Percentiles rank a stretch among this genome's conserved stretches.
Conservation (phyloP, 2,113 vertebrate species). For the Daubentonia madagascariensis region DNA sequence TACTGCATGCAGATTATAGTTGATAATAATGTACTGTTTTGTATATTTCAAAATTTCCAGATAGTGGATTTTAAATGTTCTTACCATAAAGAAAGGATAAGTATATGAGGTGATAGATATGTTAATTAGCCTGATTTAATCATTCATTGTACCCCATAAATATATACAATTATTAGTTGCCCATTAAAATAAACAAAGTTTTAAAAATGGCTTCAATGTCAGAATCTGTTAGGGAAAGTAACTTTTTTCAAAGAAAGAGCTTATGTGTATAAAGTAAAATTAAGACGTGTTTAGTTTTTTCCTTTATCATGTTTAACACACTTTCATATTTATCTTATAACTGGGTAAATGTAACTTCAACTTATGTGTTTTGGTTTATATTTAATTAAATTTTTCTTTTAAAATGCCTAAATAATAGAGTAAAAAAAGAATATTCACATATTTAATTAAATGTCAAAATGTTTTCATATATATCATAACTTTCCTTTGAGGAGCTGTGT, state of each 20-base stretch:
- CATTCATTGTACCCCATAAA: background rate
- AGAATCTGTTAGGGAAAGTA: background rate
- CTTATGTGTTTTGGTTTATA: background rate
- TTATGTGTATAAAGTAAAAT: slow-evolving; percentile 29
- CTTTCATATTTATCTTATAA: background rate
- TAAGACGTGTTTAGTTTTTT: background rate
- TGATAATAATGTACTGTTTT: background rate
- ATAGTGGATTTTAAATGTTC: background rate
- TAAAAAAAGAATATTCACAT: background rate
- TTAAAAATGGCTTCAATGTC: background rate
- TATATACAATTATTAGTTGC: background rate
- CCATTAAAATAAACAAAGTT: background rate
- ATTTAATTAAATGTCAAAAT: background rate
- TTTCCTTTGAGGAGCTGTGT: background rate
- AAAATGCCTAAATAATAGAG: background rate
- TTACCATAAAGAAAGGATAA: background rate
- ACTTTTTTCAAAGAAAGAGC: background rate
- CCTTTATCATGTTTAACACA: background rate
- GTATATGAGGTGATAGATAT: background rate
- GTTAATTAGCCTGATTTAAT: background rate
- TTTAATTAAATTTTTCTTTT: background rate
- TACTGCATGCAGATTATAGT: too few species aligned
- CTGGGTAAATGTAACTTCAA: background rate
- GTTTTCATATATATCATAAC: background rate
- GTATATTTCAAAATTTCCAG: background rate